Base-by-base conservation (phyloP, 2,113 vertebrate genomes). In the Genyomyrus donnyi region DNA sequence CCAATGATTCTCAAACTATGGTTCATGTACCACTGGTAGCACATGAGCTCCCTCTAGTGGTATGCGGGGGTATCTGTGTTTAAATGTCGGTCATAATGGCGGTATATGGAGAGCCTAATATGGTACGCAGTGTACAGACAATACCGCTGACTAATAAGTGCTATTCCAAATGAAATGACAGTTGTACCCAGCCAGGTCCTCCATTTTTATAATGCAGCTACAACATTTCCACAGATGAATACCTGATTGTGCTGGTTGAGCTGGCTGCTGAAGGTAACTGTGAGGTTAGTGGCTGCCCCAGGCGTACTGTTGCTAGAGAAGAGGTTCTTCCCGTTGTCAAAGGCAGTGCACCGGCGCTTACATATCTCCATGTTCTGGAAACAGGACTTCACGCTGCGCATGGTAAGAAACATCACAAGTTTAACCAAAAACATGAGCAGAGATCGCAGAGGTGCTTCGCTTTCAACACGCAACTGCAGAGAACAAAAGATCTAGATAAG, bases 281-380 rank as follows among this genome's bases (percentile, higher is more conserved):
- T 99, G 91, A 99, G 97, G 92, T 99, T 99, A 96, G 98, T 95
- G 93, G 97, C 98, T 93, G 97, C 97, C 52, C 97, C 98, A 2
- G 98, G 97, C 19, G 97, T 96, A 80, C 96, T 97, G 21, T 96
- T 98, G 84, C 96, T 97, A 0, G 96, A 96, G 90, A 99, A 99
- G 3, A 98, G 95, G 90, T 97, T 98, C 93, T 99, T 99, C 88
- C 97, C 97, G 49, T 97, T 98, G 89, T 99, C 98, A 66, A 99
- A 99, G 93, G 97, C 97, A 89, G 97, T 98, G 93, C 97, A 97
- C 92, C 98, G 96, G 89, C 98, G 95, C 94, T 99, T 99, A 94
- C 98, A 99, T 92, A 99, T 99, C 93, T 99, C 98, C 98, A 99
- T 99, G 88, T 99, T 99, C 92, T 99, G 98, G 93, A 99, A 99